Evolutionary conservation across 2,113 vertebrate species (phyloP).

Genomic region (Pomatorhinus ruficollis): DNA sequence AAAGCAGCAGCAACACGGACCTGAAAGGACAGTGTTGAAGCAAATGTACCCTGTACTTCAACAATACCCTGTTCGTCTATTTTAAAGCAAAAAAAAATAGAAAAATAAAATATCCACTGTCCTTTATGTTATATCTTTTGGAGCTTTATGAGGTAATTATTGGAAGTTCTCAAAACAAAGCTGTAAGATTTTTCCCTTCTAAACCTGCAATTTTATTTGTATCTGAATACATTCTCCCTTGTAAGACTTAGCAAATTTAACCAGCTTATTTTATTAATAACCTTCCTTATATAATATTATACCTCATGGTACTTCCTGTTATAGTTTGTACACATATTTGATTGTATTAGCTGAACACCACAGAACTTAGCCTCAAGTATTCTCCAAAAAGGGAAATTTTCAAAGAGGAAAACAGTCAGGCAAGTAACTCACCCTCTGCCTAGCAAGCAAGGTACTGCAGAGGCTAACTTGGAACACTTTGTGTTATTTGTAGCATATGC

Average conservation of each 20-base stretch:
- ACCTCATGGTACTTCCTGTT: not conserved
- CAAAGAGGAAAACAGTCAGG: not conserved
- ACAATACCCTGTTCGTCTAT: not conserved
- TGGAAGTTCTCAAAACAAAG: not conserved
- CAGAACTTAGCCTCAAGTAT: not conserved
- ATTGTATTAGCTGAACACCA: not conserved
- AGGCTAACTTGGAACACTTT: not conserved
- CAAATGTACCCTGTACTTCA: not conserved
- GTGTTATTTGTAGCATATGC: not conserved
- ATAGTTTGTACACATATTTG: not conserved
- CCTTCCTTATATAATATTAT: not conserved
- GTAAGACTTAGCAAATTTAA: not conserved
- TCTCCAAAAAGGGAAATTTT: not conserved
- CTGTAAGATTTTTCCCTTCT: not conserved
- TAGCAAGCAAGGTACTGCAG: not conserved
- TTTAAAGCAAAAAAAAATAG: not conserved
- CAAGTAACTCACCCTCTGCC: not conserved
- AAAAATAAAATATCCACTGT: not conserved
- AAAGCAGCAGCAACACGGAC: not conserved
- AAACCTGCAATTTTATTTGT: not conserved
- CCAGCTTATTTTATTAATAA: not conserved
- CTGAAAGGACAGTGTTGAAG: not conserved
- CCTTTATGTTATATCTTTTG: not conserved
- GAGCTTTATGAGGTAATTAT: not conserved
- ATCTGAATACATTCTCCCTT: not conserved